Evolutionary conservation across 2,888 invertebrate genomes (phyloP).

Genomic region (Nymphalis polychloros): DNA sequence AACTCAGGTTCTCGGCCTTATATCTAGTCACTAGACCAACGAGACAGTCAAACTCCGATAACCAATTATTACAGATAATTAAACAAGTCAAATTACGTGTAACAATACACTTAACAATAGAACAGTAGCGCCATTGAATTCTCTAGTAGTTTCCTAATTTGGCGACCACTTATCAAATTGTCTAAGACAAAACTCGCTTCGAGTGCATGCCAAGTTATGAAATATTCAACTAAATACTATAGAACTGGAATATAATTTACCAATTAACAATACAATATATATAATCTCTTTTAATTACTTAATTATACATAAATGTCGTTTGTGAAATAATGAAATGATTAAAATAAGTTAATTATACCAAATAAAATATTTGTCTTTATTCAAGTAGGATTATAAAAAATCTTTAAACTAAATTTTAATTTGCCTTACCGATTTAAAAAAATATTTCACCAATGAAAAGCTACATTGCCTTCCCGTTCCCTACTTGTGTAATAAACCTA

Average conservation of each 20-base stretch:
- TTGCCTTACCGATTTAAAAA: no score
- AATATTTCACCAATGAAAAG: no score
- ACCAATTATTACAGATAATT: no score
- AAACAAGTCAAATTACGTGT: constrained; percentile 24
- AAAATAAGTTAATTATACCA: background rate
- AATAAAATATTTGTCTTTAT: no score
- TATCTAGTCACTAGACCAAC: no score
- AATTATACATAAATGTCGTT: background rate
- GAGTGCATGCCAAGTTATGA: constrained; percentile 16
- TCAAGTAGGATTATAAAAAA: no score
- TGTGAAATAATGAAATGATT: no score
- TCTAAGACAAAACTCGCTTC: constrained; percentile 36
- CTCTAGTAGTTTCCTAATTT: constrained; percentile 38
- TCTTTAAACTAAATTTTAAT: no score
- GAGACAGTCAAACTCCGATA: no score
- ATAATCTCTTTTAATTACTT: background rate
- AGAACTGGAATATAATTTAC: background rate
- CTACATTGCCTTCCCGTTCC: no score
- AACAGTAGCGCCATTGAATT: constrained; percentile 37
- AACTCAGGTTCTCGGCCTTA: no score
- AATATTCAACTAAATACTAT: constrained; percentile 9
- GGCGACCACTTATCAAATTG: constrained; percentile 41
- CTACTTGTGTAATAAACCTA: no score
- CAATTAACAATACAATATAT: background rate
- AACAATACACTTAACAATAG: constrained; percentile 32